These are phyloP conservation scores for Phyto melanocephala DNA, from an alignment of 2,888 invertebrate genomes.

Conservation along the genomic window DNA sequence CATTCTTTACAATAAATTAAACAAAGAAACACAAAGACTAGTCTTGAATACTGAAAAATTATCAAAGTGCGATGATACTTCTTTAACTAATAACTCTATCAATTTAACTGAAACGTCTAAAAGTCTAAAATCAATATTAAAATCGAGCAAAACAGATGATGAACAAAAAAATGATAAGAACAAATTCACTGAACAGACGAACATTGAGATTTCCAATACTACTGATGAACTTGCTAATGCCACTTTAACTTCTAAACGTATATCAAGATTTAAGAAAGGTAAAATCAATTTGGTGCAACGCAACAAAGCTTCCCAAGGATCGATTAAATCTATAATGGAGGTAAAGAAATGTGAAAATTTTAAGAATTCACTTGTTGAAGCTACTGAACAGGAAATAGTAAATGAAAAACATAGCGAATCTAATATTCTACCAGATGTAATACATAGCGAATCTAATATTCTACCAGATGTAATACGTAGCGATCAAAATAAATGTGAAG, in stretches of 20 bases:
- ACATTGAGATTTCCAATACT: not conserved
- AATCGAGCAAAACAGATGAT: not conserved
- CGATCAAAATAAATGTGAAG: too few relatives aligned
- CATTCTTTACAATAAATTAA: not conserved
- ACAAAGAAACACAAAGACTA: not conserved
- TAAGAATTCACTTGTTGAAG: not conserved
- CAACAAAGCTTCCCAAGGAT: slow-evolving; percentile 55
- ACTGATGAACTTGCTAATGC: not conserved
- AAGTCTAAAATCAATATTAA: not conserved
- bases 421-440: too few relatives aligned
- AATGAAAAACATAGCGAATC: too few relatives aligned
- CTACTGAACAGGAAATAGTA: not conserved
- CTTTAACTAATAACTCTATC: not conserved
- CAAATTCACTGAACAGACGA: not conserved
- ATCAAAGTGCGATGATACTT: too few relatives aligned
- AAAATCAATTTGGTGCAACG: slow-evolving; percentile 74
- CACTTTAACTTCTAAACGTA: slow-evolving; percentile 39
- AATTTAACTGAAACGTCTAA: not conserved
- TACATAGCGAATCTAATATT: too few relatives aligned
- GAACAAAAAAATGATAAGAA: not conserved
- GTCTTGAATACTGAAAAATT: too few relatives aligned
- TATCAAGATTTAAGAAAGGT: slow-evolving; percentile 68
- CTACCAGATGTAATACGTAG: too few relatives aligned
- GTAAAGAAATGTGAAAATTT: not conserved
- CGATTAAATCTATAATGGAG: not conserved